Evolutionary conservation across 2,888 invertebrate genomes (phyloP).

Genomic region (Crematogaster levior): DNA sequence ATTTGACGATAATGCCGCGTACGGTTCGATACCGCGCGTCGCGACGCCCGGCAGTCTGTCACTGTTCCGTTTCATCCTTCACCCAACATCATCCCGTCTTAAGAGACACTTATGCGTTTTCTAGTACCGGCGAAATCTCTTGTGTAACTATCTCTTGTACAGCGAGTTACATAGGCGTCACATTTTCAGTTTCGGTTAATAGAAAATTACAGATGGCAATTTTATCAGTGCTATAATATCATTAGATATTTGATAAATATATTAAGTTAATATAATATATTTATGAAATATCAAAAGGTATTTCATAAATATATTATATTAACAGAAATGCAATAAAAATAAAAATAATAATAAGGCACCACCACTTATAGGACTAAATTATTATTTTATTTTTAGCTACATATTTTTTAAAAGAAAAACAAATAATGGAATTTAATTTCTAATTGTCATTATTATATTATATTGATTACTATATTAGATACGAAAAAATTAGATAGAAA

Average conservation of each 20-base stretch:
- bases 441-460: neutral
- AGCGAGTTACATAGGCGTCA: conserved; percentile 51
- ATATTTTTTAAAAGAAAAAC: neutral
- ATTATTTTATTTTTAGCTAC: neutral
- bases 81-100: conserved; percentile 58
- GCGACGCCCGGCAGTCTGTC: conserved; percentile 84
- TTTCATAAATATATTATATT: too few relatives aligned
- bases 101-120: conserved; percentile 53
- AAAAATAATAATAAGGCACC: neutral
- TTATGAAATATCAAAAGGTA: too few relatives aligned
- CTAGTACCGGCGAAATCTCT: conserved; percentile 26
- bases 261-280: too few relatives aligned
- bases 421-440: neutral
- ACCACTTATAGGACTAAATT: neutral
- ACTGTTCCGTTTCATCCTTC: conserved; percentile 76
- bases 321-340: too few relatives aligned
- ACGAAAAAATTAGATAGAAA: too few relatives aligned
- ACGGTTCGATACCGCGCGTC: conserved; percentile 81
- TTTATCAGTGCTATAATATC: neutral
- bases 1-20: conserved; percentile 75
- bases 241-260: neutral
- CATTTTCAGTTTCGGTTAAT: conserved; percentile 53
- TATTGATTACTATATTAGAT: neutral
- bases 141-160: neutral
- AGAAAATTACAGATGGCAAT: neutral